Conservation (phyloP, 2,888 invertebrate species). For the Drosophila borborema region DNA sequence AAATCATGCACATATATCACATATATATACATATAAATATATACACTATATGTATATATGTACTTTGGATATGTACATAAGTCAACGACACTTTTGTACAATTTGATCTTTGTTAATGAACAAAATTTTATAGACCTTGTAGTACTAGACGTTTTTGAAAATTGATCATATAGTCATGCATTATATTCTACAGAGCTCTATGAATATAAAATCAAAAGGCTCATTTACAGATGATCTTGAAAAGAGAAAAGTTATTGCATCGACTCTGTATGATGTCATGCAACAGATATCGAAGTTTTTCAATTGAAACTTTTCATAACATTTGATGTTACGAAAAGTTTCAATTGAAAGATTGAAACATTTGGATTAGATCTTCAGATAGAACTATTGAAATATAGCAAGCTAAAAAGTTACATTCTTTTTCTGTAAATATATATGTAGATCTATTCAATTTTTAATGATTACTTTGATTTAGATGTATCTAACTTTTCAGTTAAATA, state of each 20-base stretch:
- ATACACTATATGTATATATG: slow-evolving; percentile 1
- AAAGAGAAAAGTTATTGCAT: not conserved
- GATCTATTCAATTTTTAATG: too few species aligned
- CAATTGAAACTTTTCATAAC: too few species aligned
- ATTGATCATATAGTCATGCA: not conserved
- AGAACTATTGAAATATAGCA: too few species aligned
- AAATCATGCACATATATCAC: slow-evolving; percentile 42
- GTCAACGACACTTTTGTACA: slow-evolving; percentile 37
- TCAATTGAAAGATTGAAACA: not conserved
- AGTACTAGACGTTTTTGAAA: not conserved
- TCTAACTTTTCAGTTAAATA: too few species aligned
- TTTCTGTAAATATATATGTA: too few species aligned
- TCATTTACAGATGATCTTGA: not conserved
- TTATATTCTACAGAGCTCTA: not conserved
- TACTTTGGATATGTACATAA: slow-evolving; percentile 10
- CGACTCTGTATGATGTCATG: not conserved
- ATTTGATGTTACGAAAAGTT: not conserved
- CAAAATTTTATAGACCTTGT: slow-evolving; percentile 3
- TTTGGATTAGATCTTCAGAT: not conserved
- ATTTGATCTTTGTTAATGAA: slow-evolving; percentile 9
- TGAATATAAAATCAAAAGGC: not conserved
- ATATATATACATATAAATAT: slow-evolving; percentile 11
- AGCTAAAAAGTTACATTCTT: too few species aligned
- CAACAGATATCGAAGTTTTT: not conserved
- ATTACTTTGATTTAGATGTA: too few species aligned